Conservation (phyloP, 2,888 invertebrate species). For the Temnothorax ravouxi region DNA sequence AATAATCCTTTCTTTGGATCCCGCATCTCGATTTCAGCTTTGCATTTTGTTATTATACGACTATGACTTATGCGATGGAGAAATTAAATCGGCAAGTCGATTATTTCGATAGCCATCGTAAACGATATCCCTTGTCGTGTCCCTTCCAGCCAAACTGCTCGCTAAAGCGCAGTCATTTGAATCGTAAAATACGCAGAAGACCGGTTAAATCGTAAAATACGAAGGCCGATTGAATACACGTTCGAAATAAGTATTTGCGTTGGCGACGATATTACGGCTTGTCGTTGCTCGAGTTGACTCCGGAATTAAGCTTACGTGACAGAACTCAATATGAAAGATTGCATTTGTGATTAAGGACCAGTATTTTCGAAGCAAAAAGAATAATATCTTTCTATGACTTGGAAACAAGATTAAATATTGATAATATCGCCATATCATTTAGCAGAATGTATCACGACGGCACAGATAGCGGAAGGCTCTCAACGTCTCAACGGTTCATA, state of each 20-base stretch:
- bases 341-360: slow-evolving; percentile 25
- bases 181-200: slow-evolving; percentile 53
- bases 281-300: slow-evolving; percentile 22
- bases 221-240: slow-evolving; percentile 38
- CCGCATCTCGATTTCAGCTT: slow-evolving; percentile 31
- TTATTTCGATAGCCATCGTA: slow-evolving; percentile 65
- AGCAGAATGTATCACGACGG: slow-evolving; percentile 14
- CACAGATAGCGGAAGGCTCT: slow-evolving; percentile 38
- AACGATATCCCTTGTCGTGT: slow-evolving; percentile 7
- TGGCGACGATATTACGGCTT: slow-evolving; percentile 23
- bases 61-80: slow-evolving; percentile 44
- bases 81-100: slow-evolving; percentile 62
- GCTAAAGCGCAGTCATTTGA: slow-evolving; percentile 51
- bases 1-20: slow-evolving; percentile 31
- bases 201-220: slow-evolving; percentile 52
- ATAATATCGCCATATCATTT: slow-evolving; percentile 21
- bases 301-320: slow-evolving; percentile 43
- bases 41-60: slow-evolving; percentile 58
- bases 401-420: slow-evolving; percentile 27
- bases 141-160: slow-evolving; percentile 28
- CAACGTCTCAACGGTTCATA: slow-evolving; percentile 35
- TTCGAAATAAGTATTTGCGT: slow-evolving; percentile 40
- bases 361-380: slow-evolving; percentile 10
- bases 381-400: slow-evolving; percentile 12
- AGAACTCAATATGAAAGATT: slow-evolving; percentile 30